These are phyloP conservation scores for Esperia sulphurella DNA, from an alignment of 2,888 invertebrate genomes.

Conservation along the genomic window DNA sequence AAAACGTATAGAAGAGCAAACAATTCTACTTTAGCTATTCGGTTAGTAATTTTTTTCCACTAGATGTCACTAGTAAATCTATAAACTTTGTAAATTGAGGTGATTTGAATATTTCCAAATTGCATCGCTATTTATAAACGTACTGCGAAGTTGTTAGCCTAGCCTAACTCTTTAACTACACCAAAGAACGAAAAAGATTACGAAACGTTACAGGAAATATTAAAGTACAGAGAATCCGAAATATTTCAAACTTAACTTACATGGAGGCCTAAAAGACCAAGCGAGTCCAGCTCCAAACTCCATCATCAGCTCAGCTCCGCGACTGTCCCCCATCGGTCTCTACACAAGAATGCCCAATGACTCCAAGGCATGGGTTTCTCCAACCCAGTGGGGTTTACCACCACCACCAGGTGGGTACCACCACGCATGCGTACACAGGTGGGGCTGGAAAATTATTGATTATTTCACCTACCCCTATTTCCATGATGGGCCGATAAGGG, in stretches of 20 bases:
- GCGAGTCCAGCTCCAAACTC: slow-evolving; percentile 4
- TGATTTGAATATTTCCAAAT: too few species aligned
- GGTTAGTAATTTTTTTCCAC: too few species aligned
- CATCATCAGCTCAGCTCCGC: slow-evolving; percentile 8
- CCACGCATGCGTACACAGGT: slow-evolving; percentile 66
- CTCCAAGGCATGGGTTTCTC: slow-evolving; percentile 45
- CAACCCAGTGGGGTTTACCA: slow-evolving; percentile 45
- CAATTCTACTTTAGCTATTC: too few species aligned
- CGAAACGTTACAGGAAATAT: too few species aligned
- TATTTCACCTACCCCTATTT: slow-evolving; percentile 57
- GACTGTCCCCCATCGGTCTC: slow-evolving; percentile 35
- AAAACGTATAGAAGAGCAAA: too few species aligned
- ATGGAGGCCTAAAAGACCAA: slow-evolving; percentile 26
- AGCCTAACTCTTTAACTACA: too few species aligned
- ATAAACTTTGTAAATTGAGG: too few species aligned
- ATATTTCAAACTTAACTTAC: slow-evolving; percentile 23
- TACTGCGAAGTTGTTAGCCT: too few species aligned
- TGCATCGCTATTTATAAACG: too few species aligned
- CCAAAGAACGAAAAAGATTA: too few species aligned
- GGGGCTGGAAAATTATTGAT: slow-evolving; percentile 71
- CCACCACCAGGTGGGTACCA: slow-evolving; percentile 59
- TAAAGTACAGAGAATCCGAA: too few species aligned
- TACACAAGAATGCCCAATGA: slow-evolving; percentile 56
- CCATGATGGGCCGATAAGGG: slow-evolving; percentile 67
- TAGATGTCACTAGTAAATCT: too few species aligned